Percentiles rank a stretch among this genome's conserved stretches.
These are phyloP conservation scores for Lates japonicus DNA, from an alignment of 2,797 vertebrate species.

Conservation along the genomic window DNA sequence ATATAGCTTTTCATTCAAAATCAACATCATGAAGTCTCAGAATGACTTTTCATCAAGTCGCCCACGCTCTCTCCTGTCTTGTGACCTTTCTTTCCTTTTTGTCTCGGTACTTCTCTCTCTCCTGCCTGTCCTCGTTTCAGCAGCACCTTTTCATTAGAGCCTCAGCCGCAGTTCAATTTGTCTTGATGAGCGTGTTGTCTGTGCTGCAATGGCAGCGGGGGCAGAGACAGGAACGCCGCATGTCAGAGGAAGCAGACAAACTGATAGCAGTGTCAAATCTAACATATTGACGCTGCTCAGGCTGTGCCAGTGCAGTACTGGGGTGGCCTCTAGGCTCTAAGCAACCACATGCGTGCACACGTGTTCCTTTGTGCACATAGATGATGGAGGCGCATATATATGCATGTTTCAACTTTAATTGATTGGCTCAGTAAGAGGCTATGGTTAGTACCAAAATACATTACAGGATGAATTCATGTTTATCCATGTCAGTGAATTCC, in stretches of 20 bases:
- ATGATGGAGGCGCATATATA: neutral
- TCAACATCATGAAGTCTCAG: conserved; percentile 16
- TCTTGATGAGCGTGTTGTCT: conserved; percentile 49
- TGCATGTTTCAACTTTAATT: conserved; percentile 6
- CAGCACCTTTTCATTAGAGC: conserved; percentile 27
- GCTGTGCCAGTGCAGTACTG: conserved; percentile 35
- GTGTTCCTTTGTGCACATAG: conserved; percentile 26
- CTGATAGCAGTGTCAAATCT: conserved; percentile 79
- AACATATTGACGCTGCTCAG: conserved; percentile 72
- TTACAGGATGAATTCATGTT: neutral
- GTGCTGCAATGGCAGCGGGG: neutral
- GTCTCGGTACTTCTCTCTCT: neutral
- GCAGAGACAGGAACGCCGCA: conserved; percentile 30
- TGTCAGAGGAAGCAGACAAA: conserved; percentile 61
- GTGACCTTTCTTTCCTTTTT: neutral
- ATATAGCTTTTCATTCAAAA: conserved; percentile 52
- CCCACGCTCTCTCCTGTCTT: neutral
- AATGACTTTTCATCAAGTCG: conserved; percentile 33
- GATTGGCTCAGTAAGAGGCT: neutral
- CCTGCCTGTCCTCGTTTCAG: neutral
- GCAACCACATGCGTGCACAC: conserved; percentile 12
- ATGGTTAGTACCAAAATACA: neutral
- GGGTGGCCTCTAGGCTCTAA: conserved; percentile 24
- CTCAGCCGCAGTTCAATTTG: conserved; percentile 45
- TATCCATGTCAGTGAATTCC: neutral